These are phyloP conservation scores for Fregata magnificens DNA, from an alignment of 2,113 vertebrate species.

Conservation along the genomic window DNA sequence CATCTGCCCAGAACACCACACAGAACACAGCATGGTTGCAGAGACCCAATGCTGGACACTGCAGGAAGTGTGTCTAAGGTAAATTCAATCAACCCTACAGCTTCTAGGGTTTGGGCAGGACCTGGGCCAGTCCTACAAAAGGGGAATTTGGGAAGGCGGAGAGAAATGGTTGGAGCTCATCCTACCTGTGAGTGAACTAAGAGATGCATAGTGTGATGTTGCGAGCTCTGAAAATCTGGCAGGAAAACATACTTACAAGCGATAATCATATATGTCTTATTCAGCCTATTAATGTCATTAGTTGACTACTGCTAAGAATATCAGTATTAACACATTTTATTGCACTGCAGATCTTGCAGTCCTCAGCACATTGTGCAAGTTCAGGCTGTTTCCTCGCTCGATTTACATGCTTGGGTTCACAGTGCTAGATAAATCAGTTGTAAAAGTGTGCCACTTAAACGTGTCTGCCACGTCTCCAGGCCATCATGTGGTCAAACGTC, in stretches of 20 bases:
- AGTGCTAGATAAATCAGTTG: neutral
- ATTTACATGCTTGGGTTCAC: neutral
- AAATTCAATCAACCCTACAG: neutral
- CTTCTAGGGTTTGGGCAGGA: neutral
- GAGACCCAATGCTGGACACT: neutral
- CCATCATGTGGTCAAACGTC: neutral
- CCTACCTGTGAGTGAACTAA: neutral
- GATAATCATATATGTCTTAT: neutral
- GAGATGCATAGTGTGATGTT: neutral
- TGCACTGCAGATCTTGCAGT: neutral
- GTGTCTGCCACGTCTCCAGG: neutral
- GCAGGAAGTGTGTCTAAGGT: neutral
- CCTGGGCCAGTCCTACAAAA: neutral
- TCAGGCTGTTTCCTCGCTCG: neutral
- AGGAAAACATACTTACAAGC: neutral
- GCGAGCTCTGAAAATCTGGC: neutral
- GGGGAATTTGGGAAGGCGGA: neutral
- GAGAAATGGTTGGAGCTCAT: neutral
- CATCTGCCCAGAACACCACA: neutral
- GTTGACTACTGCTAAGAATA: neutral
- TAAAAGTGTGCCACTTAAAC: neutral
- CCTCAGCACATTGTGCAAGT: neutral
- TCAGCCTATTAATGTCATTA: neutral
- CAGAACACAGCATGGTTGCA: neutral
- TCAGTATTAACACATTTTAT: neutral